Conservation (phyloP, 2,888 invertebrate species). For the Caenorhabditis doughertyi region DNA sequence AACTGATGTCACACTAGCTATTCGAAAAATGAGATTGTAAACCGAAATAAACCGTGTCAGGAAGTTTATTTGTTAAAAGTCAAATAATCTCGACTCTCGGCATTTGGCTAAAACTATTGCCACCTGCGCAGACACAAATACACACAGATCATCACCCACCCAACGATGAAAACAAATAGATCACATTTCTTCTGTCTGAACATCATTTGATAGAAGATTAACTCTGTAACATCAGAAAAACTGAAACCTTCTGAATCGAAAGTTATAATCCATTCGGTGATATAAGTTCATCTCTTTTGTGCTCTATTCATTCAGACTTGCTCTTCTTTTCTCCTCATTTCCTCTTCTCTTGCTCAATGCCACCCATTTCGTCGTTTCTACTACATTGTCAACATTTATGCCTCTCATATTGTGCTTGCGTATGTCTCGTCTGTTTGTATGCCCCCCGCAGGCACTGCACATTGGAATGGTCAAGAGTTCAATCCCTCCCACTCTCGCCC, state of each 20-base stretch:
- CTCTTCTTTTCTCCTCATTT: not conserved
- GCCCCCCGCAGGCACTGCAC: not conserved
- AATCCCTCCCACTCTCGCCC: conserved; percentile 22
- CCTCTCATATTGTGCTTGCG: conserved; percentile 21
- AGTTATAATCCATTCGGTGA: not conserved
- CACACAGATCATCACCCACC: conserved; percentile 28
- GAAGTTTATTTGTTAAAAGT: conserved; percentile 10
- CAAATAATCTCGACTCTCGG: not conserved
- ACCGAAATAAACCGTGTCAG: conserved; percentile 1
- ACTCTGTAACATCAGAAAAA: not conserved
- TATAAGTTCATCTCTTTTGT: not conserved
- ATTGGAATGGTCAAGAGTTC: conserved; percentile 49
- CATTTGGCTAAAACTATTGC: not conserved
- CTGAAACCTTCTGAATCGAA: not conserved
- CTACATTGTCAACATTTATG: conserved; percentile 23
- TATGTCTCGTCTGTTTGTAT: conserved; percentile 23
- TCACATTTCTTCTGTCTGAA: conserved; percentile 25
- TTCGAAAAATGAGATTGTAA: not conserved
- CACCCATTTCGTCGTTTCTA: conserved; percentile 13
- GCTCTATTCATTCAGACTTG: not conserved
- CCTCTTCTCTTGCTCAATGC: not conserved
- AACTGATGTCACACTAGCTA: not conserved
- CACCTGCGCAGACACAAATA: conserved; percentile 26
- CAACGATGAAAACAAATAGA: conserved; percentile 19
- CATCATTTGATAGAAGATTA: conserved; percentile 25